phyloP scores from a whole-genome alignment of 2,113 vertebrate species.

The Picathartes gymnocephalus region DNA sequence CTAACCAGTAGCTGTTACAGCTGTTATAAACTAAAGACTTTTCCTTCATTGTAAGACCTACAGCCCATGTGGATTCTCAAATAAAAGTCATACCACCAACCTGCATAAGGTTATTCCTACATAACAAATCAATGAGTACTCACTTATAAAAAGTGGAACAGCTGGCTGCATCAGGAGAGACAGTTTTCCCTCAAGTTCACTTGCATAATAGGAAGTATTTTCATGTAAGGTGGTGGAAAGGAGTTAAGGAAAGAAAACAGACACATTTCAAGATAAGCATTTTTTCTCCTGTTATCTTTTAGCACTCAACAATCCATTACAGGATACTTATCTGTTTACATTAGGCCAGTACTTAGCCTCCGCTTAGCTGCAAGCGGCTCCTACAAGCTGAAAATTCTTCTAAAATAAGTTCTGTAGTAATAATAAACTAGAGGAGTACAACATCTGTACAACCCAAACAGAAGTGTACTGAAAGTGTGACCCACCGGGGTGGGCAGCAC shows the following conservation, averaged over 20 bases:
- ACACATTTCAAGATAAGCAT: neutral
- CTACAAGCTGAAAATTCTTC: neutral
- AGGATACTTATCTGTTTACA: neutral
- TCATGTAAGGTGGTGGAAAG: neutral
- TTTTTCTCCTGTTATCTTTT: neutral
- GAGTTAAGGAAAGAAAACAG: neutral
- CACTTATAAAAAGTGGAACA: neutral
- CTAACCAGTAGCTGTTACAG: neutral
- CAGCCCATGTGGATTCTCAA: neutral
- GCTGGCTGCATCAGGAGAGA: neutral
- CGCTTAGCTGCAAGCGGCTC: neutral
- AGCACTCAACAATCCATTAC: neutral
- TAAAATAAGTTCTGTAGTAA: neutral
- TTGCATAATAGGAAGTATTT: neutral
- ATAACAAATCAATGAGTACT: neutral
- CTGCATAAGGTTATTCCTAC: neutral
- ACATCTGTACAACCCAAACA: fast-evolving
- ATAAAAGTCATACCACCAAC: neutral
- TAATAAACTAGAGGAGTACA: fast-evolving
- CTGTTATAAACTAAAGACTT: neutral
- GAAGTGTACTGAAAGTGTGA: neutral
- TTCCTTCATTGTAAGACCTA: neutral
- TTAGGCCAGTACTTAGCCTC: neutral
- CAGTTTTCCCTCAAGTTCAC: neutral
- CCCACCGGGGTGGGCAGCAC: neutral